Percentiles rank a stretch among this genome's conserved stretches.
phyloP scores from a whole-genome alignment of 2,113 vertebrate species.

The Murina feae region DNA sequence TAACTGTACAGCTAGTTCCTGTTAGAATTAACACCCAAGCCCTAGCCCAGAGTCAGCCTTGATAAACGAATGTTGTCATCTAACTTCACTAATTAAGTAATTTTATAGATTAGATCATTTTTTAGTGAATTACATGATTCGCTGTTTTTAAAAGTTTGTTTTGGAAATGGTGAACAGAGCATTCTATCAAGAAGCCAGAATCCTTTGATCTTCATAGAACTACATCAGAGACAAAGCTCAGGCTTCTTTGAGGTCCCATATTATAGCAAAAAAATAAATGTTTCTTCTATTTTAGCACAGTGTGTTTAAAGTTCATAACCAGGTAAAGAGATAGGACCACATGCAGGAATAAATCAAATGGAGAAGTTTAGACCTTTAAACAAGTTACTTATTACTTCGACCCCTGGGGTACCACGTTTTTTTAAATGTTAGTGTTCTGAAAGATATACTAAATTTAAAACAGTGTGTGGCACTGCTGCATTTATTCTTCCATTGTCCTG shows the following conservation, averaged over 20 bases:
- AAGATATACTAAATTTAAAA: background rate
- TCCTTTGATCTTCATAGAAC: background rate
- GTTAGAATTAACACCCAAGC: background rate
- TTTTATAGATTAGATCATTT: slow-evolving; percentile 43
- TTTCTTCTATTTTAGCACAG: background rate
- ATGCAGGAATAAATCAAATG: background rate
- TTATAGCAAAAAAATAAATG: background rate
- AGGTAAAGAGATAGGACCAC: background rate
- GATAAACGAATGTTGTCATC: background rate
- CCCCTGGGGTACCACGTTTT: background rate
- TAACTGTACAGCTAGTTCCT: background rate
- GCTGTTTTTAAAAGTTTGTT: slow-evolving; percentile 29
- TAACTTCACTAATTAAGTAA: slow-evolving; percentile 35
- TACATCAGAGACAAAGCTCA: background rate
- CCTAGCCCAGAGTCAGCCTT: too few species aligned
- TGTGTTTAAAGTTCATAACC: background rate
- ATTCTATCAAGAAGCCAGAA: background rate
- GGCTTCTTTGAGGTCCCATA: background rate
- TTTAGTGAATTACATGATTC: slow-evolving; percentile 28
- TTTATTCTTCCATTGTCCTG: background rate
- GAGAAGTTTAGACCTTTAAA: background rate
- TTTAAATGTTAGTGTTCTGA: background rate
- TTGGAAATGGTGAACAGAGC: slow-evolving; percentile 12
- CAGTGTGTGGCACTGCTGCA: rapidly evolving
- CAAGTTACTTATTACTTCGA: background rate